A percentile compares a stretch with the other conserved stretches of the same genome.
Conservation (phyloP, 2,888 invertebrate species). For the Andrena dorsata region DNA sequence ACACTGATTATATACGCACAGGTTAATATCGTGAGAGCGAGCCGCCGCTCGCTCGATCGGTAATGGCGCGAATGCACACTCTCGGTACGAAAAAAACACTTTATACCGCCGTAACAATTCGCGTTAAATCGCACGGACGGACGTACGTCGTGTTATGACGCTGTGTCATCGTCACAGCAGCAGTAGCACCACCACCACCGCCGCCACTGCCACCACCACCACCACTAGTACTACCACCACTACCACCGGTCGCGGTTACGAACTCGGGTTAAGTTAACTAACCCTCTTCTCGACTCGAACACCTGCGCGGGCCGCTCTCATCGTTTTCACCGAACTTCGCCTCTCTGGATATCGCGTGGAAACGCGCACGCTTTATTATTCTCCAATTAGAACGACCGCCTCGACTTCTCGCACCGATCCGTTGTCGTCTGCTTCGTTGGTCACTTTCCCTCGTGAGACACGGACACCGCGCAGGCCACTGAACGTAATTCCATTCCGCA, state of each 20-base stretch:
- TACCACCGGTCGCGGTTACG: conserved; percentile 71
- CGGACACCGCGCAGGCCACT: conserved; percentile 55
- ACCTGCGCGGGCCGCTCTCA: conserved; percentile 76
- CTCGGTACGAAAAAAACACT: conserved; percentile 62
- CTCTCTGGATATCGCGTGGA: conserved; percentile 60
- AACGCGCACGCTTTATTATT: conserved; percentile 65
- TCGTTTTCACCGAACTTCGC: conserved; percentile 74
- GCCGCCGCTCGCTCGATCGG: conserved; percentile 67
- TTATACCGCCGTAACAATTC: conserved; percentile 68
- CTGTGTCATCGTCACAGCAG: conserved; percentile 79
- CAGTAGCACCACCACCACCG: conserved; percentile 74
- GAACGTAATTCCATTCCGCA: conserved; percentile 73
- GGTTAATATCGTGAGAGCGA: conserved; percentile 62
- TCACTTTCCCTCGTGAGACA: conserved; percentile 66
- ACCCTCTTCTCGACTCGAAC: conserved; percentile 76
- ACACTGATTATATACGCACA: conserved; percentile 59
- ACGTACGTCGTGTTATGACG: conserved; percentile 78
- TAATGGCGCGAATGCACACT: conserved; percentile 72
- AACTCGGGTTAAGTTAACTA: conserved; percentile 79
- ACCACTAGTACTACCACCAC: conserved; percentile 66
- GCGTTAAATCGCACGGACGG: conserved; percentile 76
- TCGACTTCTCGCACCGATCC: conserved; percentile 41
- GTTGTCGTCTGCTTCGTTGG: conserved; percentile 45
- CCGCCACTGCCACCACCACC: conserved; percentile 62
- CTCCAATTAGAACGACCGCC: conserved; percentile 51